Base-by-base conservation (phyloP, 2,888 invertebrate species). In the Apoda limacodes region DNA sequence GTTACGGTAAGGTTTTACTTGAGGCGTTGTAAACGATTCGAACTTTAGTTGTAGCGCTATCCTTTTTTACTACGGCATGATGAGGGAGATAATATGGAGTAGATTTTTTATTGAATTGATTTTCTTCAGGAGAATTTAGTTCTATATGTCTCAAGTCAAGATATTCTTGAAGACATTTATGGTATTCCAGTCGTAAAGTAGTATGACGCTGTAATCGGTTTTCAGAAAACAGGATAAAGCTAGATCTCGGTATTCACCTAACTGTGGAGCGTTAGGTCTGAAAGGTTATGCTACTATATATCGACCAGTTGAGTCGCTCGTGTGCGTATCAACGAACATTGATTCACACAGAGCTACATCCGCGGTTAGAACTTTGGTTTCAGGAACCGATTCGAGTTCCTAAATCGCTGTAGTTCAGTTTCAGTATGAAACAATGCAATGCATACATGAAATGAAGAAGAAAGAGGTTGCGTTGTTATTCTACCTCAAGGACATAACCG, bases 251-350 rank as follows among this genome's bases (percentile, higher is more conserved):
- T 17, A 27, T 20, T 20, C 3, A 19, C 26, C 26, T 19, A 27
- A 27, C 9, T 7, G n/a, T 11, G 26, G 26, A 12, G 26, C 26
- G 26, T 14, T 20, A 12, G 13, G 20, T 27, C 20, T 27, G 4
- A 27, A 27, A 11, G 26, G 26, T 19, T 20, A 27, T 11, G 26
- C 26, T 27, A 27, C 26, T 5, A 20, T 20, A 27, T 27, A 27
- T 4, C 26, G 26, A 10, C 26, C 26, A n/a, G 20, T 20, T n/a
- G 20, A 27, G 19, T 27, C 26, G 11, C 26, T 27, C 26, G 26
- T 27, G n/a, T 27, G 26, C 19, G 26, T 27, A 9, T 27, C 26
- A 20, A 27, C 26, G 26, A 27, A 27, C 5, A 27, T 19, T 20
- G 26, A 27, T 27, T 27, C 26, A 20, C 26, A 27, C n/a, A 10